Conservation (phyloP, 2,113 vertebrate species). For the Danionella cerebrum region DNA sequence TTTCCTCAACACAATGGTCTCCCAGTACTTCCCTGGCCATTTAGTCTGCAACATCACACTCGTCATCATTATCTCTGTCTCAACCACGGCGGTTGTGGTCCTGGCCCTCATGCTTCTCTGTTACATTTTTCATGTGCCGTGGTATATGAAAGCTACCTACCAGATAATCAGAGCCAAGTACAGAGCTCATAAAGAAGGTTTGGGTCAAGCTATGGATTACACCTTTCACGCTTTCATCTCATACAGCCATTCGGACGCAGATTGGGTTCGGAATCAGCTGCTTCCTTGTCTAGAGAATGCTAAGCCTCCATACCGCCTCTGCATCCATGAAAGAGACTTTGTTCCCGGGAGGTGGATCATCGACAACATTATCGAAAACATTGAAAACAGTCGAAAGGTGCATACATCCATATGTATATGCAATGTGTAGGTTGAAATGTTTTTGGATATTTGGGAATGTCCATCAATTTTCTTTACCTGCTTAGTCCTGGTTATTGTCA, state of each 20-base stretch:
- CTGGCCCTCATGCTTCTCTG: constrained; percentile 58
- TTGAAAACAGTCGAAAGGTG: constrained; percentile 75
- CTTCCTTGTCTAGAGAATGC: constrained; percentile 63
- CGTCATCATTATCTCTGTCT: constrained; percentile 62
- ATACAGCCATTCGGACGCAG: constrained; percentile 72
- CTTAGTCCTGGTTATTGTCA: too few relatives aligned
- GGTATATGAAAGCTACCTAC: constrained; percentile 72
- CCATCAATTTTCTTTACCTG: too few relatives aligned
- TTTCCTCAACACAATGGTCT: constrained; percentile 61
- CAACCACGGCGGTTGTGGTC: constrained; percentile 52
- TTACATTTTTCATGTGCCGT: constrained; percentile 66
- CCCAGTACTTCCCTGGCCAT: constrained; percentile 52
- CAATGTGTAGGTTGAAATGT: too few relatives aligned
- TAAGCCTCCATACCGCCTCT: constrained; percentile 67
- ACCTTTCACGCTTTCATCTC: constrained; percentile 78
- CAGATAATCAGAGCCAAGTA: constrained; percentile 68
- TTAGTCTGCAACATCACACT: constrained; percentile 68
- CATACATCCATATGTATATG: background rate
- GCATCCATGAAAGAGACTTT: constrained; percentile 81
- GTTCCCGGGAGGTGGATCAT: constrained; percentile 79
- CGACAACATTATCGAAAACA: constrained; percentile 82
- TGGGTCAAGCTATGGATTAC: constrained; percentile 27
- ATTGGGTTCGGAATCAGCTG: constrained; percentile 71
- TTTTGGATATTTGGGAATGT: too few relatives aligned
- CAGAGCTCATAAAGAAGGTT: constrained; percentile 52